A percentile compares a stretch with the other conserved stretches of the same genome.
Conservation (phyloP, 1,140 invertebrate genomes). For the Scaptodrosophila lebanonensis region DNA sequence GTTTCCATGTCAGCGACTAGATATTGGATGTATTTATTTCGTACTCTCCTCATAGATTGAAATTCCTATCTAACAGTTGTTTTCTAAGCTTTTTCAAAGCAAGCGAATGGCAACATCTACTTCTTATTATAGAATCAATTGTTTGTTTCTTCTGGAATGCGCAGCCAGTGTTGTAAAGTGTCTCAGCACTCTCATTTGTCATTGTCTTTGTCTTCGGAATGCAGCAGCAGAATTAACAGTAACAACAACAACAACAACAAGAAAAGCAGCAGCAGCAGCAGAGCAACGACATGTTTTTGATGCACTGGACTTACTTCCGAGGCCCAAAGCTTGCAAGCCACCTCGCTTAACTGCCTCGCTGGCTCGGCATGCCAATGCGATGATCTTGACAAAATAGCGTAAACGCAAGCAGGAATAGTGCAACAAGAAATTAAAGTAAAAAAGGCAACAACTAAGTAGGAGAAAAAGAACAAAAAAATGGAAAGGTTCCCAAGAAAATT, state of each 20-base stretch:
- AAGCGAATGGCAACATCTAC: too few relatives aligned
- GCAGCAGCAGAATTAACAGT: conserved; percentile 10
- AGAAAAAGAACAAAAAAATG: conserved; percentile 23
- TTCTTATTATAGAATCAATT: too few relatives aligned
- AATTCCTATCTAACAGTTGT: too few relatives aligned
- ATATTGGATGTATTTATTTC: too few relatives aligned
- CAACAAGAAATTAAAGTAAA: conserved; percentile 1
- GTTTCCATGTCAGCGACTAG: too few relatives aligned
- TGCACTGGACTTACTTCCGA: conserved; percentile 22
- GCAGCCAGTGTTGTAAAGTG: too few relatives aligned
- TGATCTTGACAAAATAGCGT: conserved; percentile 33
- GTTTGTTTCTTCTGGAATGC: too few relatives aligned
- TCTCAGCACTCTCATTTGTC: too few relatives aligned
- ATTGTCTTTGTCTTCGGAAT: neutral
- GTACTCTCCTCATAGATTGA: too few relatives aligned
- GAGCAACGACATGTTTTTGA: conserved; percentile 41
- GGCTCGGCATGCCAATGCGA: conserved; percentile 6
- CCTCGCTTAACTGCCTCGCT: neutral
- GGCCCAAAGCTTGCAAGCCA: too few relatives aligned
- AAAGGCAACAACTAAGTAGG: conserved; percentile 1
- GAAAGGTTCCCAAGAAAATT: conserved; percentile 75
- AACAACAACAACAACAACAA: neutral
- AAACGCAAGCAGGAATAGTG: neutral
- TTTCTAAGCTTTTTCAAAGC: too few relatives aligned
- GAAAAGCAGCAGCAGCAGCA: too few relatives aligned